Evolutionary conservation across 2,888 invertebrate species (phyloP), one percentile per base, ranked within the genome.

Genomic region (Limnephilus marmoratus): DNA sequence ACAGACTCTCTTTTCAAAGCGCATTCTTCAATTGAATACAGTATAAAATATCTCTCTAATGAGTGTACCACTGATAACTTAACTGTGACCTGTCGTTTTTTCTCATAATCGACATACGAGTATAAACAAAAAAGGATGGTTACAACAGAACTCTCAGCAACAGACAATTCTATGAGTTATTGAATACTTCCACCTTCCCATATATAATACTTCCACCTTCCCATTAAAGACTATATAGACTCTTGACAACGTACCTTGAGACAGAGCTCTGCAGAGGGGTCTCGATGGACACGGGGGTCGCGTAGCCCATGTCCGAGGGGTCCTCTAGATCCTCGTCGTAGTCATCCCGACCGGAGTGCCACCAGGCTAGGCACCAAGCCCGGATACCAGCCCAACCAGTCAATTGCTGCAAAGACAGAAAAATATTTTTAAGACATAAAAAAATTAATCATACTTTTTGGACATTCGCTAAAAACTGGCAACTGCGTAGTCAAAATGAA

Each of bases 301-400:
- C 97, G 95, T 97, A 98, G 93, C 97, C 98, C 94, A 97, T 97
- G 95, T 98, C 97, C 94, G 98, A 97, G 93, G 97, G 97, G 94
- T 97, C 97, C 94, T 98, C 98, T 93, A 97, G 97, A 68, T 97
- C 98, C 95, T 97, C 98, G 94, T 98, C 98, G 93, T 97, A 96
- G 94, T 98, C 98, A 93, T 98, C 98, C 81, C 98, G 96, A 0
- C 98, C 98, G 24, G 98, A 98, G 95, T 98, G 98, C 98, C 98
- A 98, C 98, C 98, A 98, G 94, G 98, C 98, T 92, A 98, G 97
- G 95, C 98, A 98, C 98, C 98, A 98, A 94, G 97, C 97, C 93
- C 97, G 95, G 91, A 98, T 95, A 31, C 97, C 95, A 0, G 94
- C 95, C 96, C 97, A 97, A 24, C 97, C 96, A 0, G 95, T 89